A percentile compares a stretch with the other conserved stretches of the same genome.
Conservation (phyloP, 2,113 vertebrate species). For the Nesospiza acunhae region DNA sequence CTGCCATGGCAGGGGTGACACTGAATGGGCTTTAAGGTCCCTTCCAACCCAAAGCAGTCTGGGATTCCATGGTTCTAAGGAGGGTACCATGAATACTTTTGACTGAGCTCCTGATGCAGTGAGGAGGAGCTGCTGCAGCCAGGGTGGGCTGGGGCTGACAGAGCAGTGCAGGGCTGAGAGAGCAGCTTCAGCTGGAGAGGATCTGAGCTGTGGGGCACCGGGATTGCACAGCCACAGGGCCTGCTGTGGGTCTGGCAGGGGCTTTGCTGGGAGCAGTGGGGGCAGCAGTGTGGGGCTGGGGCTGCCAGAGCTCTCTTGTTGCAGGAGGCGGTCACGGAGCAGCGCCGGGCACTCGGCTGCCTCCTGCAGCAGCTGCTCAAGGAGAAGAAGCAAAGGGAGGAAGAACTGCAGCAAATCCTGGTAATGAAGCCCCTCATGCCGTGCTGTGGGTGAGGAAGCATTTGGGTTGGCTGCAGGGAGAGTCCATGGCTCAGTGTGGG, state of each 20-base stretch:
- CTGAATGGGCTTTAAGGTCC: neutral
- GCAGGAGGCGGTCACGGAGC: slow-evolving; percentile 85
- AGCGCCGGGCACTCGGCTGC: slow-evolving; percentile 80
- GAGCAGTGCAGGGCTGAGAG: neutral
- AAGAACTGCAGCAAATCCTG: slow-evolving; percentile 86
- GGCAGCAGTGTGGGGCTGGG: neutral
- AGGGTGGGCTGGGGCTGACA: neutral
- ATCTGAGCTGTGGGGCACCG: neutral
- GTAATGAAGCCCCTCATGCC: slow-evolving; percentile 60
- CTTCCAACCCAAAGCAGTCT: neutral
- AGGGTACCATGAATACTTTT: neutral
- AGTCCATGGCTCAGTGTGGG: accelerated
- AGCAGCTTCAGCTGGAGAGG: neutral
- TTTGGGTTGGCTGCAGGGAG: neutral
- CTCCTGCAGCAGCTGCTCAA: slow-evolving; percentile 94
- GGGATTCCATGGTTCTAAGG: neutral
- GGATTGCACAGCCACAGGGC: neutral
- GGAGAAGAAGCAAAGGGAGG: slow-evolving; percentile 88
- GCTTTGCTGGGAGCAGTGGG: neutral
- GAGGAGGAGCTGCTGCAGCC: neutral
- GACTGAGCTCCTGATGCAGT: neutral
- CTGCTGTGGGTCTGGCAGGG: neutral
- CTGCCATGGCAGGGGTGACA: neutral
- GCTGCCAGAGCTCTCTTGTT: slow-evolving; percentile 33
- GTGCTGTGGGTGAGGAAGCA: neutral